Evolutionary conservation across 2,797 vertebrate genomes (phyloP), one percentile per base, ranked within the genome.

Genomic region (Helicolenus hilgendorfi): DNA sequence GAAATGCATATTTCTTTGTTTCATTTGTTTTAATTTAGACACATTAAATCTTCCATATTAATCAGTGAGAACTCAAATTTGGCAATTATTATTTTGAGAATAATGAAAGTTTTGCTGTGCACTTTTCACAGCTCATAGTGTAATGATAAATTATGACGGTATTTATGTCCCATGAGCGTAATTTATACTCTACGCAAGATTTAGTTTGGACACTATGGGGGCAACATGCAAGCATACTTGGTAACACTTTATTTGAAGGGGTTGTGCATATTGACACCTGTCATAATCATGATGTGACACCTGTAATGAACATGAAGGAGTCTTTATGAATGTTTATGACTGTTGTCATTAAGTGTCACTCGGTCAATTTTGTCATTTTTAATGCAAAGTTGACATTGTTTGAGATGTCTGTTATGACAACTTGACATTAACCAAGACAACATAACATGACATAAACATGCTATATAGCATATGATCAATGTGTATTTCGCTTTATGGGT

Each of bases 61-160:
- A 33, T 69, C 24, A 36, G 10, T 1, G 4, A 33, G 5, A 63
- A 45, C 31, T 64, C 0, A 3, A 27, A 36, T 27, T 38, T 60
- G 7, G 13, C 4, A 4, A 5, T 22, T 31, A 49, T 55, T 55
- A 3, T 15, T 64, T 7, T 83, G 38, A 29, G 31, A 69, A 45
- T 35, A 38, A 77, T 79, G 77, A 81, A 85, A 72, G 73, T 33
- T 85, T 29, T 71, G 6, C 3, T 55, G 38, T 64, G 68, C 60
- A 80, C 67, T 65, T 67, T 75, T 77, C n/a, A 80, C 18, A 75
- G 38, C 8, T 45, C 13, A 15, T 15, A 59, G 27, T 73, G 27
- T 90, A 56, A 29, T 58, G 5, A 33, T 56, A 5, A 70, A 49
- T 7, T 24, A 5, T 49, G 1, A 26, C 2, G 2, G 31, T 26